These are phyloP conservation scores for Lamprotornis superbus DNA, from an alignment of 2,113 vertebrate genomes.

Conservation along the genomic window DNA sequence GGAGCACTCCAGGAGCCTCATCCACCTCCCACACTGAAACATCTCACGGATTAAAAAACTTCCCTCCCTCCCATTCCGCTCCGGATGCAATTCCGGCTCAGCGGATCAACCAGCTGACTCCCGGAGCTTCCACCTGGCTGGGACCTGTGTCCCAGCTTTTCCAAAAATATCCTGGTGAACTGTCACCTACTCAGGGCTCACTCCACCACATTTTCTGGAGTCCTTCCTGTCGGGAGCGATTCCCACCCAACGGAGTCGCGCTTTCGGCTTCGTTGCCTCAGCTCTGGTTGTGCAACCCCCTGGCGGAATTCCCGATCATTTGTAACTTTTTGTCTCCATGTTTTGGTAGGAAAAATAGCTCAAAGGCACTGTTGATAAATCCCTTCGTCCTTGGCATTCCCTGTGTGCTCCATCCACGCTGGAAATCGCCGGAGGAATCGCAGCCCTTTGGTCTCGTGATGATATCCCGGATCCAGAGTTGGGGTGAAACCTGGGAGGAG, in stretches of 20 bases:
- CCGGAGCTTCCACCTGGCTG: neutral
- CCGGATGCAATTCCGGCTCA: neutral
- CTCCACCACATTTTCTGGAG: neutral
- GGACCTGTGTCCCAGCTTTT: neutral
- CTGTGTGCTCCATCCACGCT: neutral
- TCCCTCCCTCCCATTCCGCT: neutral
- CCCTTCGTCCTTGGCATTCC: neutral
- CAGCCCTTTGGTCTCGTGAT: neutral
- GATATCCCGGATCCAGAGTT: neutral
- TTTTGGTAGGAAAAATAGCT: conserved; percentile 14
- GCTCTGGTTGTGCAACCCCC: neutral
- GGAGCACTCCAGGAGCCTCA: neutral
- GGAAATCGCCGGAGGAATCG: neutral
- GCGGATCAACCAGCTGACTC: neutral
- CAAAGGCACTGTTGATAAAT: neutral
- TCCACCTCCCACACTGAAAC: neutral
- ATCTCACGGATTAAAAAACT: neutral
- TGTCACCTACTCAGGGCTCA: neutral
- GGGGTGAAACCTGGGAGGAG: neutral
- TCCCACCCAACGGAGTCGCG: neutral
- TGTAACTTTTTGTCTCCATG: neutral
- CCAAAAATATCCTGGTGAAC: conserved; percentile 21
- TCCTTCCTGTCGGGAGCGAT: neutral
- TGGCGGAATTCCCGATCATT: neutral
- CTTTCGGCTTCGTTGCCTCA: neutral